Evolutionary conservation across 2,113 vertebrate species (phyloP), one percentile per base, ranked within the genome.

Genomic region (Nothoprocta perdicaria): DNA sequence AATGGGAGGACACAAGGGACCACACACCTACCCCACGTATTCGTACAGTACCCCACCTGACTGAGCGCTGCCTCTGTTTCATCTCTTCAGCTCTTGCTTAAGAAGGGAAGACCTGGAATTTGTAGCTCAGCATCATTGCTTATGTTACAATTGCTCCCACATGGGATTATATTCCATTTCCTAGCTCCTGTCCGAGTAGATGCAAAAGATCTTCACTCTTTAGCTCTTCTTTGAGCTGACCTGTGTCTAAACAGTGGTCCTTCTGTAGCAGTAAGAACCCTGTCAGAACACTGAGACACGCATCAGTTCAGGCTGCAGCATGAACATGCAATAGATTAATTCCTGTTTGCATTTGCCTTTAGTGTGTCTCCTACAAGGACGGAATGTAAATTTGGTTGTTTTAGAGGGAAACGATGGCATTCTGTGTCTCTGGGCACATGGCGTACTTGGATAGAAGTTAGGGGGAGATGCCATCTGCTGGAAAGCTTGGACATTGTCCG

Each of bases 391-490:
- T 80, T 41, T 27, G 62, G 61, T 67, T 23, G 9, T 6, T 75
- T 76, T 22, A 88, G 73, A 50, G 69, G 91, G 76, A 75, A 91
- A 77, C 1, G 0, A 24, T 66, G 27, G 50, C 69, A 50, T 57
- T 72, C 55, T 73, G 61, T 88, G 87, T 72, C 86, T 78, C 67
- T 38, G 92, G 96, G 80, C 94, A 72, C 81, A 77, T 92, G 95
- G 94, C 58, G 76, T 62, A 57, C 52, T 76, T 76, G 85, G 75
- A 79, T 72, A 96, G 96, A 92, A 40, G 96, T 95, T 97, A 92
- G 97, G 93, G 92, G 69, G 96, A 97, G 93, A 90, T 92, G 95
- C 97, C 98, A 97, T 96, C 98, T 98, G 97, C 97, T 97, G 98
- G 98, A 91, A 52, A 60, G 52, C 74, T 55, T 50, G n/a, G 89